Evolutionary conservation across 2,797 vertebrate genomes (phyloP), one percentile per base, ranked within the genome.

Genomic region (Alauda arvensis): DNA sequence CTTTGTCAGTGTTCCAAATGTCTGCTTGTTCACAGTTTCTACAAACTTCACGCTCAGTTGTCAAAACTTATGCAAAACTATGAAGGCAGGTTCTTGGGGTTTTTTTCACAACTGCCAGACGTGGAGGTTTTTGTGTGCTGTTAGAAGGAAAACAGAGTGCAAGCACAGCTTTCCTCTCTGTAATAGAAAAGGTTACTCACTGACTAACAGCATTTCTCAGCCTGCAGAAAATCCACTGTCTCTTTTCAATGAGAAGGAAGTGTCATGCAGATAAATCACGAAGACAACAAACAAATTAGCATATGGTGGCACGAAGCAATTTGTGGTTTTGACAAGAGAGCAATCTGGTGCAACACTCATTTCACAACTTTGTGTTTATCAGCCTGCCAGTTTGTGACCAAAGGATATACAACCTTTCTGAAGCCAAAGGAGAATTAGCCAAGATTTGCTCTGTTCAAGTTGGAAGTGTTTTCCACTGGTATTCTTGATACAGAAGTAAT

Each of bases 71-170:
- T 1, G 21, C 55, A 65, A 55, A 78, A 39, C 14, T 16, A 16
- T 8, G 14, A 34, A 57, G 26, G 21, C 42, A 39, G 3, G 3
- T 49, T 69, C 6, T 37, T 66, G 51, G 26, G 55, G 24, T 49
- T 68, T 86, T 67, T 72, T 46, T 33, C 28, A 63, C 29, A 39
- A 52, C 15, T 84, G n/a, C 26, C n/a, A 23, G 34, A 45, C 1
- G 1, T 1, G 12, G 25, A 60, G 34, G 9, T 67, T 46, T 61
- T 26, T 46, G 40, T 0, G 0, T 48, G 42, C 18, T 40, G 6
- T 29, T 49, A 31, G 45, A 68, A 68, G 14, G 42, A 42, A 52
- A 80, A 14, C 7, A 57, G 26, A 49, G 26, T 34, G 19, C 10
- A 74, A 67, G 71, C 34, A 39, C 18, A 68, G 31, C 43, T 75